phyloP scores from a whole-genome alignment of 2,888 invertebrate genomes.

The Standfussiana lucernea region DNA sequence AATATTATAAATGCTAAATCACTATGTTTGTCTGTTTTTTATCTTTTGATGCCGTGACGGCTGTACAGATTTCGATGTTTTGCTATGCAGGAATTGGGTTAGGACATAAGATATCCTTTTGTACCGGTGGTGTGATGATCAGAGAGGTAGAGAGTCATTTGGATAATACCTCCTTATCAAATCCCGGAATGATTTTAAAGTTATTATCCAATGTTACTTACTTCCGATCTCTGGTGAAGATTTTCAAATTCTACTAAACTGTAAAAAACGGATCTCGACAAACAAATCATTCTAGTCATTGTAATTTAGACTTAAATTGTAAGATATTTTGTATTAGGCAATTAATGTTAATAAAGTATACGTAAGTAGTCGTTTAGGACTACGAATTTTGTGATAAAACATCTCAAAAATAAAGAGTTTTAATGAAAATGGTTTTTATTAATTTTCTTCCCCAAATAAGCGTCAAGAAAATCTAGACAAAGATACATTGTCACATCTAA shows the following conservation, averaged over 20 bases:
- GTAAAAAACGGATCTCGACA: not conserved
- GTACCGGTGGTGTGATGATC: not conserved
- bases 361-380: constrained; percentile 71
- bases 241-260: not conserved
- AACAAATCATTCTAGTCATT: constrained; percentile 26
- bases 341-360: constrained; percentile 66
- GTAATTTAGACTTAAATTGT: constrained; percentile 37
- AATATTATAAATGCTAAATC: not conserved
- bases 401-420: constrained; percentile 69
- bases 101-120: not conserved
- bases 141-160: not conserved
- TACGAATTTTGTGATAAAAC: constrained; percentile 76
- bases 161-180: not conserved
- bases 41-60: not conserved
- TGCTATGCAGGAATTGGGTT: not conserved
- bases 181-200: not conserved
- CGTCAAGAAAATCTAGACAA: not conserved
- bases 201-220: not conserved
- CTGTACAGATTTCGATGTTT: not conserved
- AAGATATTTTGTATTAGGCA: constrained; percentile 55
- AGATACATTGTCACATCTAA: not conserved
- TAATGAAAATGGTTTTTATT: constrained; percentile 40
- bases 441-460: not conserved
- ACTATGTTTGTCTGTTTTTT: not conserved
- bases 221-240: not conserved